Evolutionary conservation across 2,113 vertebrate genomes (phyloP), one percentile per base, ranked within the genome.

Genomic region (Gymnogyps californianus): DNA sequence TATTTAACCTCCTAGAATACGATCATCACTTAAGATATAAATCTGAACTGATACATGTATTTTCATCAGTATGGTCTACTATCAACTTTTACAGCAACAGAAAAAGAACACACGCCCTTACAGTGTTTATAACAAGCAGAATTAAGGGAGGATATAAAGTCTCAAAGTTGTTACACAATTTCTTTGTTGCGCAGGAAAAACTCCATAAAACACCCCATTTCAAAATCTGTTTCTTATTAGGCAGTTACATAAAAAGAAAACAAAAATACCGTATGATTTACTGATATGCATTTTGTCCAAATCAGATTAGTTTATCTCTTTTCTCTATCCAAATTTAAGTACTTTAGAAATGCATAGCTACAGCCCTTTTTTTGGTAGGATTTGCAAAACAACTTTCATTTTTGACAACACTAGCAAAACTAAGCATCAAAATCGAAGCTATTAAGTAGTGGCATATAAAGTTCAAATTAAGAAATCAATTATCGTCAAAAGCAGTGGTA

Each of bases 141-240:
- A 91, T 79, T 92, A 83, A 47, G 29, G 28, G 36, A 89, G 40
- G 54, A 49, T 76, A 79, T 61, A 69, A 90, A 91, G 34, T 34
- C 46, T 58, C 38, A n/a, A 62, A 58, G 49, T 38, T 74, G 36
- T 92, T 94, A 72, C 49, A 92, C 54, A 80, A 90, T 80, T 89
- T 89, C 67, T 95, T 87, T 91, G 81, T 89, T 69, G 79, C 61
- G 52, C 70, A 91, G 61, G 52, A 96, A 74, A 94, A 93, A 71
- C 36, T 92, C 65, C 36, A 64, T 46, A 72, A 84, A 75, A 55
- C 28, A 71, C 13, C 2, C 13, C 5, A 25, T 67, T 90, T 92
- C 74, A 82, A 89, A 93, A 94, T 83, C 69, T 94, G 91, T 58
- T 97, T 96, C 83, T 55, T 87, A 90, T 94, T 93, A 95, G 46